Base-by-base conservation (phyloP, 2,113 vertebrate genomes). In the Varanus komodoensis region DNA sequence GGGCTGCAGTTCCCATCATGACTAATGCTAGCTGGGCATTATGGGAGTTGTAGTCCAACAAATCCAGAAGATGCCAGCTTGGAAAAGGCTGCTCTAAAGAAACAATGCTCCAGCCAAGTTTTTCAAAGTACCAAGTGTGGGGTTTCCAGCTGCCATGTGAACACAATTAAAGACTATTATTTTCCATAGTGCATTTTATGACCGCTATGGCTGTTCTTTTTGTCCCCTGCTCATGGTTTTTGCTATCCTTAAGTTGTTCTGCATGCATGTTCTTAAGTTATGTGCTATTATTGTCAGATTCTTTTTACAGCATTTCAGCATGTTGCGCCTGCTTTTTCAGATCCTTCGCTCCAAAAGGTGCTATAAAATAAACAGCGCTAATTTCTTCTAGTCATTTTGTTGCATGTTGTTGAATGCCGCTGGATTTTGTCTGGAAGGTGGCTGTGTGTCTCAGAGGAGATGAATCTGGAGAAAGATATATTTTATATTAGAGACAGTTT, bases 381-480 rank as follows among this genome's bases (percentile, higher is more conserved):
- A 25, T 50, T 81, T 3, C 50, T 81, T 81, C 27, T 14, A 32
- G 50, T 61, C 80, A 61, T 34, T 19, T 52, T n/a, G 29, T 75
- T 75, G 38, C 73, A n/a, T 15, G 71, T n/a, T 71, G 4, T 71
- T 71, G 25, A 73, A n/a, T 75, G n/a, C 15, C 15, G 2, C 73
- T 34, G 73, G 4, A 81, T 27, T 57, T 27, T 54, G 50, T 29
- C 25, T 29, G 29, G 50, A 54, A 81, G 50, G 3, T 71, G 69
- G n/a, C 29, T 7, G 7, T 54, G 25, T 52, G 25, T 82, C 52
- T 82, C 52, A n/a, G 50, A 32, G 29, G 29, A 82, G 19, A 57
- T 81, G 29, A 54, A 81, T 6, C 91, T 84, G 82, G 94, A 95
- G 95, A 81, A 91, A 92, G 92, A 93, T 92, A 95, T 94, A 93